Evolutionary conservation across 2,113 vertebrate species (phyloP).

Genomic region (Centropus unirufus): DNA sequence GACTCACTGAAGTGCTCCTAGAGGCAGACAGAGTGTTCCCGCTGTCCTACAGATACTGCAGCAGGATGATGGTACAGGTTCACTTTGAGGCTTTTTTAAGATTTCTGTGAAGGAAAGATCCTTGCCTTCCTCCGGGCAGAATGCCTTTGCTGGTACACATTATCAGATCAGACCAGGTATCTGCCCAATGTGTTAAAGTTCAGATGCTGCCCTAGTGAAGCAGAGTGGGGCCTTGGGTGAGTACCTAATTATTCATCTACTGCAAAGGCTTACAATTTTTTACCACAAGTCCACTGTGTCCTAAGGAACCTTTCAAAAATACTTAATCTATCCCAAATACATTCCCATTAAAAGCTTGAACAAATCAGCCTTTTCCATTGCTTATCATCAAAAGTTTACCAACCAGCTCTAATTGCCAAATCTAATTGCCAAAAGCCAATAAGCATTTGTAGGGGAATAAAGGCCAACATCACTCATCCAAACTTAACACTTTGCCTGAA

Average conservation of each 20-base stretch:
- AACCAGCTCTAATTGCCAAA: not conserved
- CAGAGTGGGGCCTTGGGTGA: not conserved
- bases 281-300: not conserved
- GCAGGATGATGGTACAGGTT: not conserved
- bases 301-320: conserved; percentile 14
- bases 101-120: not conserved
- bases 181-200: not conserved
- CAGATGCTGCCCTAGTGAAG: not conserved
- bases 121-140: not conserved
- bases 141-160: not conserved
- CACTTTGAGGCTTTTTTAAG: not conserved
- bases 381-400: conserved; percentile 32
- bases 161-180: not conserved
- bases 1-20: not conserved
- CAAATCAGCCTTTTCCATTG: conserved; percentile 12
- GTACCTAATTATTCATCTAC: not conserved
- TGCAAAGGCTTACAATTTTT: not conserved
- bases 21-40: not conserved
- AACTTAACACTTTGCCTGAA: not conserved
- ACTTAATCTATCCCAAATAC: not conserved
- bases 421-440: not conserved
- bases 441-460: not conserved
- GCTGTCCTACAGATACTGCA: not conserved
- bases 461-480: rapidly evolving
- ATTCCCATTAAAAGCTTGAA: conserved; percentile 12